Evolutionary conservation across 1,140 invertebrate genomes (phyloP), one percentile per base, ranked within the genome.

Genomic region (Drosophila rhopaloa): DNA sequence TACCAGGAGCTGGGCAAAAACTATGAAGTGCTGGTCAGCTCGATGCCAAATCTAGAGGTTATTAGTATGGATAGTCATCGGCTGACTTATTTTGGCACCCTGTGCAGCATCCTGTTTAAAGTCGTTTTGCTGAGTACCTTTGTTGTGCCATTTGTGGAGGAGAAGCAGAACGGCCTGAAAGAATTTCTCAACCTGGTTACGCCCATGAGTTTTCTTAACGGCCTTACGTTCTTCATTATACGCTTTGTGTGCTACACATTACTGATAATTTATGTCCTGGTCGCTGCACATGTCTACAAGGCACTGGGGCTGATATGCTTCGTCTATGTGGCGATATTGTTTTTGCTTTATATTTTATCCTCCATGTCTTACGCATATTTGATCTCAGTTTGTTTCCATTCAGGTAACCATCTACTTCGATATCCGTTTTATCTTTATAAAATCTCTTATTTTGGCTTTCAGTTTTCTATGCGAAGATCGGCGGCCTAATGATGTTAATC

Each of bases 391-490:
- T 90, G 82, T 48, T 92, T 92, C 74, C 79, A 89, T 35, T 91
- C 91, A 48, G 91, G 91, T 92, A 76, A 77, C 6, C 6, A 37
- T 0, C 2, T 37, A 35, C 0, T 16, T 35, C 14, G 8, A 16
- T 14, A 37, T 37, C 9, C 11, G 0, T 14, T 0, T 16, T 35
- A 0, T 32, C 3, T 14, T 16, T 32, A 60, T 24, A 37, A 11
- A 8, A 35, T 9, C n/a, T 43, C n/a, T 1, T n/a, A 35, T 24
- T 6, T 44, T 41, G 13, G 9, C 43, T 68, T 62, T 0, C 55
- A 92, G 91, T 92, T 8, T 92, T 91, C 38, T 92, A 91, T 74
- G 91, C 91, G 0, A 92, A 91, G 77, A 75, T 90, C 50, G 91
- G 91, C 5, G 91, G 91, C 13, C 62, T 89, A 27, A 63, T 91